Conservation (phyloP, 1,140 invertebrate species). For the Drosophila varians region DNA sequence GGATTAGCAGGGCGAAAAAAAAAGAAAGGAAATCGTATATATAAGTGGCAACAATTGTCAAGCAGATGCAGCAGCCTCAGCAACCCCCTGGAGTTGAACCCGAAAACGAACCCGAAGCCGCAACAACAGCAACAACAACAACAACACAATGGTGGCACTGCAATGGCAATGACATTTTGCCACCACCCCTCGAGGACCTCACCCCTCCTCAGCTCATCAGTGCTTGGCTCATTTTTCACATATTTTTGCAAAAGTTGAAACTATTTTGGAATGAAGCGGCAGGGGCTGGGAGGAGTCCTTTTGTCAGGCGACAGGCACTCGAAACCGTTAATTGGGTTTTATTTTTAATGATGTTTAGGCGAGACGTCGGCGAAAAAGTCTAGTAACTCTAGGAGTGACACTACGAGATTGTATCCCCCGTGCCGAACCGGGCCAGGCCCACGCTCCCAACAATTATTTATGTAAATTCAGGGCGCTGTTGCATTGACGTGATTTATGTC, state of each 20-base stretch:
- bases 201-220: background rate
- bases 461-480: slow-evolving; percentile 59
- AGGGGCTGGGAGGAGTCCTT: slow-evolving; percentile 17
- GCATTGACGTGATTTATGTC: slow-evolving; percentile 63
- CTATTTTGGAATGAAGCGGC: slow-evolving; percentile 52
- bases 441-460: slow-evolving; percentile 46
- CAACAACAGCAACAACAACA: slow-evolving; percentile 29
- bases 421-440: background rate
- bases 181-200: background rate
- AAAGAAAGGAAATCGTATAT: slow-evolving; percentile 34
- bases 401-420: slow-evolving; percentile 8
- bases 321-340: slow-evolving; percentile 71
- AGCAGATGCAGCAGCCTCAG: slow-evolving; percentile 52
- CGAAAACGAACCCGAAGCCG: slow-evolving; percentile 45
- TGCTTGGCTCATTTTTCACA: slow-evolving; percentile 61
- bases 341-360: slow-evolving; percentile 76
- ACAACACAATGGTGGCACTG: slow-evolving; percentile 46
- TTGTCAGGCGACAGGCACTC: slow-evolving; percentile 54
- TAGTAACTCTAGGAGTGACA: background rate
- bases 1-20: slow-evolving; percentile 40
- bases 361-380: slow-evolving; percentile 23
- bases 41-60: slow-evolving; percentile 57
- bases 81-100: slow-evolving; percentile 47
- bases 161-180: slow-evolving; percentile 67
- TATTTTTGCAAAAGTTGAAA: slow-evolving; percentile 70